Base-by-base conservation (phyloP, 2,888 invertebrate species). In the Frankliniella intonsa region DNA sequence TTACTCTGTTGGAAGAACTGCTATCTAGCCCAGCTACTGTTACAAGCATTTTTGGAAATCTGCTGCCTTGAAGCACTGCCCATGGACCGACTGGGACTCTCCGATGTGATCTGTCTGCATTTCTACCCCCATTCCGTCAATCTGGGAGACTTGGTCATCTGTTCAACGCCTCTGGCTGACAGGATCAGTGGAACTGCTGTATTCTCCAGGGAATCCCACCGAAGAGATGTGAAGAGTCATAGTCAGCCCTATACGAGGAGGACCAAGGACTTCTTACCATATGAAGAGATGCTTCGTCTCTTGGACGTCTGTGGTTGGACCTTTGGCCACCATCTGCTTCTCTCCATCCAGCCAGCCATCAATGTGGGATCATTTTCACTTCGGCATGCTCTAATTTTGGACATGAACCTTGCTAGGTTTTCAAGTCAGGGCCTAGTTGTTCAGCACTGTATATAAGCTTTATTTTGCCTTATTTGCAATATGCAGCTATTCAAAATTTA, bases 371-470 rank as follows among this genome's bases (percentile, higher is more conserved):
- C 62, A 62, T 10, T 62, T 62, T 17, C 62, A 62, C 7, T 62
- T 62, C n/a, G 69, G 8, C 69, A 76, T 76, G 69, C 69, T 22
- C 69, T 76, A 76, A 76, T 76, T 76, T 76, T 76, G 69, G 69
- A 76, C 69, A 76, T 76, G 69, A 25, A 76, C 22, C 12, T 25
- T 9, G 25, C 22, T 25, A 76, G 69, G 69, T 12, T 25, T 76
- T 76, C 11, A 25, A 38, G 12, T 76, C 69, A 76, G 69, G 69
- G 69, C 69, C 69, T 76, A 76, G 69, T 76, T 76, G 22, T 25
- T 69, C 25, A 76, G 69, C 69, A 76, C 69, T 76, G 69, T 76
- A 76, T 25, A 76, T 76, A 76, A 76, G 69, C 69, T 76, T 76
- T 62, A 19, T 62, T 76, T 76, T 69, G n/a, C 69, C 25, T 76